Percentiles rank a stretch among this genome's conserved stretches.
phyloP scores from a whole-genome alignment of 2,888 invertebrate species.

The Bursaphelenchus okinawaensis region DNA sequence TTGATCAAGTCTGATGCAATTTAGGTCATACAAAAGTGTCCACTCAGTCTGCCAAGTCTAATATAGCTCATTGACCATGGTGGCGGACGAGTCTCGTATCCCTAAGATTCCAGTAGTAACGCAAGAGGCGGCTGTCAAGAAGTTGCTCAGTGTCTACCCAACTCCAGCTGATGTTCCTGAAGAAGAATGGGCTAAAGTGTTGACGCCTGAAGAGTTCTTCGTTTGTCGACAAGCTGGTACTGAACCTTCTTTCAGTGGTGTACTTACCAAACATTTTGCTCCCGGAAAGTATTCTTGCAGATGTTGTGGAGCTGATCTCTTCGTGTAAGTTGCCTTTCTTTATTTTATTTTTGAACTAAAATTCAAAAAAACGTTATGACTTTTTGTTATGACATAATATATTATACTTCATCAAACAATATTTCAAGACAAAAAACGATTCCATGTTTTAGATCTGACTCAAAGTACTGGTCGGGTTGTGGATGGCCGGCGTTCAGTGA shows the following conservation, averaged over 20 bases:
- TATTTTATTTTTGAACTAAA: no score
- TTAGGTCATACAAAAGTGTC: not conserved
- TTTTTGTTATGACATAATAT: no score
- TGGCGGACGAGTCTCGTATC: conserved; percentile 12
- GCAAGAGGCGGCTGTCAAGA: conserved; percentile 18
- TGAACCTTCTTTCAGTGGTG: conserved; percentile 53
- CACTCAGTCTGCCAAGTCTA: not conserved
- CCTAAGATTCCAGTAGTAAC: conserved; percentile 8
- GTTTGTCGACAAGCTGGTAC: conserved; percentile 54
- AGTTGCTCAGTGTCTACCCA: conserved; percentile 19
- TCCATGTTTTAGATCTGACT: conserved; percentile 73
- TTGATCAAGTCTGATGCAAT: conserved; percentile 4
- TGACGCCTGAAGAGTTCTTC: conserved; percentile 60
- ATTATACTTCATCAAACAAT: no score
- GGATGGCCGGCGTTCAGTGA: conserved; percentile 88
- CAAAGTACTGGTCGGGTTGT: conserved; percentile 90
- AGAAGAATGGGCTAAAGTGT: conserved; percentile 59
- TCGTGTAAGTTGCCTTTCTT: conserved; percentile 57
- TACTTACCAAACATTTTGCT: conserved; percentile 58
- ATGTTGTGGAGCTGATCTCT: conserved; percentile 61
- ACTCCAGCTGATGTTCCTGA: conserved; percentile 53
- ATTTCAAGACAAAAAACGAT: no score
- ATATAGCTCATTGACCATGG: not conserved
- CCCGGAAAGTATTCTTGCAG: conserved; percentile 60
- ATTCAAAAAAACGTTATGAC: not conserved